Evolutionary conservation across 2,113 vertebrate species (phyloP).

Genomic region (Lophura nycthemera): DNA sequence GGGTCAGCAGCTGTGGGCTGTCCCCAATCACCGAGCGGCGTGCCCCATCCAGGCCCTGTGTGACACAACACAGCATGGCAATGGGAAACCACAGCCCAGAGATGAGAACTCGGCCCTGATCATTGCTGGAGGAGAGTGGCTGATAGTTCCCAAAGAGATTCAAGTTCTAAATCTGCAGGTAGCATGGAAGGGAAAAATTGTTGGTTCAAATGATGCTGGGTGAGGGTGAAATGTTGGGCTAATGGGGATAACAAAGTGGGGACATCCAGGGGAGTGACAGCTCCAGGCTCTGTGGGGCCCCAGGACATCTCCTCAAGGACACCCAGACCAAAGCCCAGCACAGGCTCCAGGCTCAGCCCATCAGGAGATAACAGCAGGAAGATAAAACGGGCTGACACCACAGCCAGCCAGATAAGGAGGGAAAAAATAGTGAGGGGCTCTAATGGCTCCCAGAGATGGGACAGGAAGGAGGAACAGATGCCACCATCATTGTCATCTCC

Average conservation of each 20-base stretch:
- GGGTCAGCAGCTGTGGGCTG: conserved; percentile 84
- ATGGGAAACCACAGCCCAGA: neutral
- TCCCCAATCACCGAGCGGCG: conserved; percentile 90
- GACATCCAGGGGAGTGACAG: no score
- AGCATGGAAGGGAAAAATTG: neutral
- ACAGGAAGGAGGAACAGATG: neutral
- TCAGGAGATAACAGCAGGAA: neutral
- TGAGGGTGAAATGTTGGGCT: neutral
- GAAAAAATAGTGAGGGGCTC: neutral
- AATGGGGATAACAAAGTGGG: neutral
- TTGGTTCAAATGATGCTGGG: neutral
- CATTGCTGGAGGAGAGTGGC: rapidly evolving
- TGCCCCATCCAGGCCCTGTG: conserved; percentile 81
- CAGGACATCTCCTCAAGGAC: neutral
- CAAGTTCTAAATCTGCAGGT: neutral
- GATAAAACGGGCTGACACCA: neutral
- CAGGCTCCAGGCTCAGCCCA: neutral
- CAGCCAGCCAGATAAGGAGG: neutral
- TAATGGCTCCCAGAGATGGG: neutral
- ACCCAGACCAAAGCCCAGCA: neutral
- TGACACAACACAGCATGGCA: rapidly evolving
- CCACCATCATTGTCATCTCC: neutral
- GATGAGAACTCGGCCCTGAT: neutral
- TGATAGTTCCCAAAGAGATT: neutral
- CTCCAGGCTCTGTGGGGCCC: neutral